Conservation (phyloP, 2,888 invertebrate species). For the Synergus itoensis region DNA sequence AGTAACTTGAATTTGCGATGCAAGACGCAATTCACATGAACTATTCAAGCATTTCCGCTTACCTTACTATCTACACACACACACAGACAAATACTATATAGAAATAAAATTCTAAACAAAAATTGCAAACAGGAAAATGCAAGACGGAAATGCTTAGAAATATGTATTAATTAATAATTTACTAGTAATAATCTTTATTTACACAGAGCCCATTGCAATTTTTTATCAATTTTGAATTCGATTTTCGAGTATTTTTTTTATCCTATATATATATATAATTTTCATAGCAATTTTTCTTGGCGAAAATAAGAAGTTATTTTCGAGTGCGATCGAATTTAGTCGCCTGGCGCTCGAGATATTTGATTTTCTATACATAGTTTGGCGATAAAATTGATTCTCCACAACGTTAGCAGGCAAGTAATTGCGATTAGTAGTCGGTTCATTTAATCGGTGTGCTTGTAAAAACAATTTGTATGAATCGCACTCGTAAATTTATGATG, state of each 20-base stretch:
- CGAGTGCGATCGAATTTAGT: neutral
- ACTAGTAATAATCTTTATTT: too few species aligned
- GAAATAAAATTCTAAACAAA: neutral
- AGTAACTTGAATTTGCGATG: slow-evolving; percentile 22
- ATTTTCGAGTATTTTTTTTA: neutral
- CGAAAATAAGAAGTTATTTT: neutral
- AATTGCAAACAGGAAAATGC: neutral
- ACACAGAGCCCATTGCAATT: neutral
- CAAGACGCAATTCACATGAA: slow-evolving; percentile 27
- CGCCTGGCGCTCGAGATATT: neutral
- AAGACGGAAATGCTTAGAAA: neutral
- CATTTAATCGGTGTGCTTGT: slow-evolving; percentile 28
- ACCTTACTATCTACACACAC: slow-evolving; percentile 3
- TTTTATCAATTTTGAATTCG: neutral
- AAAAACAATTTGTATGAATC: slow-evolving; percentile 20
- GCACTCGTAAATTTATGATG: slow-evolving; percentile 3
- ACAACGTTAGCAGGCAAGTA: neutral
- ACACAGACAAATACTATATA: neutral
- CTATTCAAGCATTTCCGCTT: slow-evolving; percentile 32
- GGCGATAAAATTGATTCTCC: slow-evolving; percentile 25
- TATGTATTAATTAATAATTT: too few species aligned
- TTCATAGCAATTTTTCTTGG: neutral
- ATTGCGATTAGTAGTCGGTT: slow-evolving; percentile 16
- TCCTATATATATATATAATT: neutral
- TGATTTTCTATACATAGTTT: slow-evolving; percentile 20